phyloP scores from a whole-genome alignment of 1,140 invertebrate genomes.

The Bicyclus anynana region DNA sequence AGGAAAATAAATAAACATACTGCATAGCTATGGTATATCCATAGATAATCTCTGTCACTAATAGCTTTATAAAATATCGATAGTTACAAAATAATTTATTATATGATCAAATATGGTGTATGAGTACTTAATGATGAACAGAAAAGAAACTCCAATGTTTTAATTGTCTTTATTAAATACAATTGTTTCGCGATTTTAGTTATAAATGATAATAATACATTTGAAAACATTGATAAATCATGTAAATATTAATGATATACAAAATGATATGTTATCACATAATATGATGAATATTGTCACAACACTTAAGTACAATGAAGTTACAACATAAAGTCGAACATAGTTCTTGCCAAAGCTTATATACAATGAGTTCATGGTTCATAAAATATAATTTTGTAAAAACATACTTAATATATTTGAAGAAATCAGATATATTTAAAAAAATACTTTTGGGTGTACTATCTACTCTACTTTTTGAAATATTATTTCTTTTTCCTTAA shows the following conservation, averaged over 20 bases:
- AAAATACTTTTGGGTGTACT: no score
- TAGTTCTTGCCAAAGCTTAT: slow-evolving; percentile 50
- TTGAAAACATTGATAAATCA: slow-evolving; percentile 24
- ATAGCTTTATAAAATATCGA: no score
- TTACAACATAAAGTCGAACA: slow-evolving; percentile 47
- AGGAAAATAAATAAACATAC: no score
- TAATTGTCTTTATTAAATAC: slow-evolving; percentile 60
- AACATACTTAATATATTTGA: no score
- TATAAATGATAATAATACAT: slow-evolving; percentile 12
- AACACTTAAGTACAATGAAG: slow-evolving; percentile 55
- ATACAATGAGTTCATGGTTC: slow-evolving; percentile 50
- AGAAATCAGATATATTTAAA: no score
- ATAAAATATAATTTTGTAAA: no score
- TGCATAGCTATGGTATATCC: no score
- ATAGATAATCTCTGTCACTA: no score
- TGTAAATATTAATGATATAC: slow-evolving; percentile 38
- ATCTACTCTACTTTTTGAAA: no score
- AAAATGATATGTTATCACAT: slow-evolving; percentile 63
- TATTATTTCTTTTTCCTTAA: no score
- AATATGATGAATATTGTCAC: slow-evolving; percentile 59
- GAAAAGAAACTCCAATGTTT: slow-evolving; percentile 54
- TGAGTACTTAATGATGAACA: neutral
- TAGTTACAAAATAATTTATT: no score
- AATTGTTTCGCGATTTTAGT: slow-evolving; percentile 37
- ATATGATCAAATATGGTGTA: neutral